phyloP scores from a whole-genome alignment of 2,888 invertebrate genomes.

The Lasiommata megera region DNA sequence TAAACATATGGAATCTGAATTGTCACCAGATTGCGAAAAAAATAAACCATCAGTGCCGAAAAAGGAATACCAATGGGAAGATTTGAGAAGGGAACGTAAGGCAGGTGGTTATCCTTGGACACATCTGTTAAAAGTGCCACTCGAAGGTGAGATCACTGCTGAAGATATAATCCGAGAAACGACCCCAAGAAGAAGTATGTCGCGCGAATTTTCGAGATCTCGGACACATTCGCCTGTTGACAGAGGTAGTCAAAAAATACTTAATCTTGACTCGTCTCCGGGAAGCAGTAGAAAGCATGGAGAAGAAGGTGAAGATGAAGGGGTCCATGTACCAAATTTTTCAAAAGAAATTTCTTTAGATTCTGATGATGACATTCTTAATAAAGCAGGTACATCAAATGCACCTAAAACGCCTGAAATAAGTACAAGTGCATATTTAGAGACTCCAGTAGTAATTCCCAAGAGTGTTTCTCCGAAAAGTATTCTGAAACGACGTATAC shows the following conservation, averaged over 20 bases:
- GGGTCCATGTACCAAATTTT: constrained; percentile 73
- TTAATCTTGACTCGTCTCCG: constrained; percentile 73
- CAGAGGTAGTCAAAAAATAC: constrained; percentile 61
- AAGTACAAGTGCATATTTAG: constrained; percentile 51
- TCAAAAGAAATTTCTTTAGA: constrained; percentile 74
- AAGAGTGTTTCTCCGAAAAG: constrained; percentile 76
- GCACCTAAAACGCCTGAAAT: constrained; percentile 58
- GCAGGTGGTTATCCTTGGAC: constrained; percentile 92
- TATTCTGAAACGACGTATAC: constrained; percentile 76
- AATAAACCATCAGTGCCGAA: constrained; percentile 85
- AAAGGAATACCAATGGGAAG: constrained; percentile 92
- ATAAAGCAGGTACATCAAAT: constrained; percentile 40
- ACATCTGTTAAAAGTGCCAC: constrained; percentile 85
- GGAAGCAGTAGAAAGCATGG: constrained; percentile 74
- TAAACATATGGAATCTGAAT: constrained; percentile 80
- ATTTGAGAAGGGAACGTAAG: constrained; percentile 85
- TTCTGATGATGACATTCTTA: constrained; percentile 67
- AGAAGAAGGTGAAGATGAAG: constrained; percentile 71
- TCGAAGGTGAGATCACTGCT: constrained; percentile 74
- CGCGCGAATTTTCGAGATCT: constrained; percentile 69
- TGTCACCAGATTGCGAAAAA: constrained; percentile 76
- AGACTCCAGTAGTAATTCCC: constrained; percentile 55
- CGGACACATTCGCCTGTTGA: constrained; percentile 68
- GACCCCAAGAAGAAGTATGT: constrained; percentile 73
- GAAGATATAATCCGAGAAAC: constrained; percentile 74